Conservation (phyloP, 2,888 invertebrate species). For the Erebia palarica region DNA sequence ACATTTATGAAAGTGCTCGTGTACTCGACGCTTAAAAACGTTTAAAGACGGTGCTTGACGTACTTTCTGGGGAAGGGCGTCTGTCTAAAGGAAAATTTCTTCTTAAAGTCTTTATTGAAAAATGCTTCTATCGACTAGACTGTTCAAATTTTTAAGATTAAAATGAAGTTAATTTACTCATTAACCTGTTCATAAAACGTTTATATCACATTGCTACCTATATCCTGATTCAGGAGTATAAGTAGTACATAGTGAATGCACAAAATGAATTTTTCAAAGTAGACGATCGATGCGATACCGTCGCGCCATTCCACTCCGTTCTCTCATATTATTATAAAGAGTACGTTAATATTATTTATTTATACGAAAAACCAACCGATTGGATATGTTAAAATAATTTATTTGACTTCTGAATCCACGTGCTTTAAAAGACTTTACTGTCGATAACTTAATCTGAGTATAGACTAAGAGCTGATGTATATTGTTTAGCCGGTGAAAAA, state of each 20-base stretch:
- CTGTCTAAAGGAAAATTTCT: too few species aligned
- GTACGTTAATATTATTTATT: slow-evolving; percentile 18
- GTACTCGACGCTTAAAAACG: too few species aligned
- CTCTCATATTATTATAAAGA: slow-evolving; percentile 18
- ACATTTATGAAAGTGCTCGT: too few species aligned
- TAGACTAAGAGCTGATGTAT: neutral
- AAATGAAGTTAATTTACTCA: too few species aligned
- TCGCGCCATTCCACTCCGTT: too few species aligned
- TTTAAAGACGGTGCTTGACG: too few species aligned
- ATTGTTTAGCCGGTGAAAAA: neutral
- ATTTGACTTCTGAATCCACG: slow-evolving; percentile 20
- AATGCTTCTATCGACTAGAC: too few species aligned
- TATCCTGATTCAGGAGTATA: neutral
- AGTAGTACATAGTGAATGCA: neutral
- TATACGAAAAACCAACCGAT: slow-evolving; percentile 13
- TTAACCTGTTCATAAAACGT: too few species aligned
- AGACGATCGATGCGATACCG: neutral
- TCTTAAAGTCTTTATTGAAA: too few species aligned
- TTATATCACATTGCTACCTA: too few species aligned
- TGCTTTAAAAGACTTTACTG: slow-evolving; percentile 18
- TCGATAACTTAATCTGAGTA: slow-evolving; percentile 21
- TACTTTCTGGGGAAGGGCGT: too few species aligned
- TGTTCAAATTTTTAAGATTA: too few species aligned
- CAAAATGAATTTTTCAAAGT: neutral
- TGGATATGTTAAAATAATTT: slow-evolving; percentile 15